phyloP scores from a whole-genome alignment of 2,797 vertebrate genomes.

The Coregonus suidteri region DNA sequence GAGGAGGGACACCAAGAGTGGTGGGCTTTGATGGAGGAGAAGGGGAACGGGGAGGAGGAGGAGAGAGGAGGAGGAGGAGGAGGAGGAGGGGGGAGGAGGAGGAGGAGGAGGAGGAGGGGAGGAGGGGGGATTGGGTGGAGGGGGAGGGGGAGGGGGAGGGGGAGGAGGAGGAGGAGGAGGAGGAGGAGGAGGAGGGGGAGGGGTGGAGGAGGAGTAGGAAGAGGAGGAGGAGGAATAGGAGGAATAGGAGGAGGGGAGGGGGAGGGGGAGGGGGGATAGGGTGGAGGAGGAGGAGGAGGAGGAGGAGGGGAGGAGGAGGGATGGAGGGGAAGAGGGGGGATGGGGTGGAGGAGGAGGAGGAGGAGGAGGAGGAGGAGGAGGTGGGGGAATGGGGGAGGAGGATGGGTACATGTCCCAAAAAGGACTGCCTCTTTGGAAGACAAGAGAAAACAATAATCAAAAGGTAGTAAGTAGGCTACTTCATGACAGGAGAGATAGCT shows the following conservation, averaged over 20 bases:
- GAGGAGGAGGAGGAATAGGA: not conserved
- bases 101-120: not conserved
- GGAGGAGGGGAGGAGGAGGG: not conserved
- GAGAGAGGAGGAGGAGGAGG: not conserved
- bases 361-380: no score
- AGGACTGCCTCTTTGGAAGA: not conserved
- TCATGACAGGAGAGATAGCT: not conserved
- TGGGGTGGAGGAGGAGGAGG: not conserved
- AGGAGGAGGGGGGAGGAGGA: no score
- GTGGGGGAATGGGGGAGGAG: not conserved
- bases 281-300: not conserved
- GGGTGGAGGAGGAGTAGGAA: not conserved
- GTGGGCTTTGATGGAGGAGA: not conserved
- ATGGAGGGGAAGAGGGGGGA: no score
- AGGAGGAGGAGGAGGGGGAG: not conserved
- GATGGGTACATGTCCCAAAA: not conserved
- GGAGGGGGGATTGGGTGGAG: no score
- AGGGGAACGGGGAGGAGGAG: accelerated
- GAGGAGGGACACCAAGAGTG: not conserved
- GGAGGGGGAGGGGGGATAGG: no score
- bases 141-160: no score
- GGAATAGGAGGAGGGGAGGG: no score
- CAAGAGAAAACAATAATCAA: not conserved
- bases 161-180: not conserved
- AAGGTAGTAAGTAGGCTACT: not conserved